phyloP scores from a whole-genome alignment of 2,113 vertebrate species.

The Corythoichthys intestinalis region DNA sequence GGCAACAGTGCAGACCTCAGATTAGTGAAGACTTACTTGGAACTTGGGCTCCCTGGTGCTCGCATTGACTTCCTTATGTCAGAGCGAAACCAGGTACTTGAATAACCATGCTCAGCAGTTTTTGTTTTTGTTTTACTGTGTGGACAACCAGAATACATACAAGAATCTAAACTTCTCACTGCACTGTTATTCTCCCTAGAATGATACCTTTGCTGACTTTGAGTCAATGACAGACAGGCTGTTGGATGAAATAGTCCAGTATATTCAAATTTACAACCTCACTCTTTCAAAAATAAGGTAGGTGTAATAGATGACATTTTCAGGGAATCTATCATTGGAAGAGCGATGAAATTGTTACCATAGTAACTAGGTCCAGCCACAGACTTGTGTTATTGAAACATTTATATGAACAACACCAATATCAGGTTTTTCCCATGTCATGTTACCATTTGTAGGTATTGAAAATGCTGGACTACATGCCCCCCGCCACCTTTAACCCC shows the following conservation, averaged over 20 bases:
- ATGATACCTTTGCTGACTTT: conserved; percentile 99
- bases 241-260: conserved; percentile 97
- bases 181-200: conserved; percentile 70
- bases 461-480: neutral
- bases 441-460: neutral
- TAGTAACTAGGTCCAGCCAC: neutral
- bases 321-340: neutral
- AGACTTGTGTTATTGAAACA: neutral
- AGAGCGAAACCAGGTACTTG: conserved; percentile 91
- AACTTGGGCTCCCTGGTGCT: conserved; percentile 92
- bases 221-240: conserved; percentile 98
- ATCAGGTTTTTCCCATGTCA: neutral
- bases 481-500: neutral
- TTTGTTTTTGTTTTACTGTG: neutral
- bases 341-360: neutral
- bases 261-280: conserved; percentile 97
- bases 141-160: neutral
- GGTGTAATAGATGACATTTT: conserved; percentile 23
- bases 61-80: conserved; percentile 98
- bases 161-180: neutral
- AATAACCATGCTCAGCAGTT: neutral
- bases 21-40: conserved; percentile 95
- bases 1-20: conserved; percentile 97
- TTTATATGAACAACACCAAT: neutral
- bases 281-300: conserved; percentile 98